Conservation (phyloP, 2,888 invertebrate genomes). For the Caenorhabditis macrosperma region DNA sequence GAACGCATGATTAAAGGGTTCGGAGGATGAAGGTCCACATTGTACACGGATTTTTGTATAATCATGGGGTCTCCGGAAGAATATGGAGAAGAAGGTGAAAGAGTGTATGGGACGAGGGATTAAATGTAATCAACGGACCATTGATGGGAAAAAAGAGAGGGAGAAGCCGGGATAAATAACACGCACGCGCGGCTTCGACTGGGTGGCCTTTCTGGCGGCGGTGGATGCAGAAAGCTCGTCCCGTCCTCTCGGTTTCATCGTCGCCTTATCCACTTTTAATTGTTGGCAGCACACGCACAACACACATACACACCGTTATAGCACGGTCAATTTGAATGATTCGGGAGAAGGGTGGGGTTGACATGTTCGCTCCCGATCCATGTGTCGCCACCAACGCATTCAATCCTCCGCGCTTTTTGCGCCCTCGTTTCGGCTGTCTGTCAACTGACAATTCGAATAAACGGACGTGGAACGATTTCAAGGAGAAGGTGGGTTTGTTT, state of each 20-base stretch:
- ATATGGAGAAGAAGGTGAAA: conserved; percentile 17
- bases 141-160: conserved; percentile 16
- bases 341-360: conserved; percentile 29
- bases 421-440: conserved; percentile 34
- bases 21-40: neutral
- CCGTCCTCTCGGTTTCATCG: too few relatives aligned
- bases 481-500: conserved; percentile 38
- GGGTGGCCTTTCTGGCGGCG: neutral
- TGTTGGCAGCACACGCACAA: conserved; percentile 10
- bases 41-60: conserved; percentile 24
- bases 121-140: conserved; percentile 52
- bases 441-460: conserved; percentile 56
- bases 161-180: conserved; percentile 7
- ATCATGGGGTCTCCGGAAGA: conserved; percentile 20
- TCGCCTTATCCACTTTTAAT: conserved; percentile 17
- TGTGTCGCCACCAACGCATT: conserved; percentile 45
- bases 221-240: too few relatives aligned
- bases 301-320: conserved; percentile 22
- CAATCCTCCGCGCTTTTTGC: conserved; percentile 27
- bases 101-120: conserved; percentile 23
- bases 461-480: conserved; percentile 52
- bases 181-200: neutral
- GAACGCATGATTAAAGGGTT: conserved; percentile 52
- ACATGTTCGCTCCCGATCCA: conserved; percentile 16
- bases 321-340: conserved; percentile 51